phyloP scores from a whole-genome alignment of 2,888 invertebrate species.

The Adela reaumurella region DNA sequence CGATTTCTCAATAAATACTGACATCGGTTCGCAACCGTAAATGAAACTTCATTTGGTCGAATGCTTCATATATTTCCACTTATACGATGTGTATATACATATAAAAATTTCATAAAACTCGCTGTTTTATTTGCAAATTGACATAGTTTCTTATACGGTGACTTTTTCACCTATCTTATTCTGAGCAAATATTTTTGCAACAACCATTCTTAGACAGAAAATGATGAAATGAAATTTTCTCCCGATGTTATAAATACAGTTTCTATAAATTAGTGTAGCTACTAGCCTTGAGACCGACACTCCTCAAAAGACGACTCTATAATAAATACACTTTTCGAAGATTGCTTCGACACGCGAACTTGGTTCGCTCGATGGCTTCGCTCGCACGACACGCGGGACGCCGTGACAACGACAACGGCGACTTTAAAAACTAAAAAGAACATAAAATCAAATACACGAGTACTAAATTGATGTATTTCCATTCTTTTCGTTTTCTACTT shows the following conservation, averaged over 20 bases:
- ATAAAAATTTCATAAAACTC: background rate
- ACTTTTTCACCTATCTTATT: background rate
- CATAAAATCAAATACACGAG: too few species aligned
- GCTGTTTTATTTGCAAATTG: background rate
- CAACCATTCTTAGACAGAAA: background rate
- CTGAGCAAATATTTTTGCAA: background rate
- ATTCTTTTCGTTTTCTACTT: too few species aligned
- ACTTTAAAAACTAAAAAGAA: too few species aligned
- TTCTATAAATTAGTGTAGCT: background rate
- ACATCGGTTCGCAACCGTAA: background rate
- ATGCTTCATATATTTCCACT: background rate
- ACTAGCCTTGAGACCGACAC: background rate
- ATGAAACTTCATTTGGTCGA: background rate
- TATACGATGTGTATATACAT: background rate
- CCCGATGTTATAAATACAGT: background rate
- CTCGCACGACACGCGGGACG: too few species aligned
- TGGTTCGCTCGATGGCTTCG: constrained; percentile 14
- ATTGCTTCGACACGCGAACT: constrained; percentile 20
- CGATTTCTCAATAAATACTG: too few species aligned
- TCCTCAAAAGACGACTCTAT: background rate
- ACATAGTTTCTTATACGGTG: background rate
- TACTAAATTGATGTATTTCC: too few species aligned
- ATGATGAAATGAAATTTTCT: too few species aligned
- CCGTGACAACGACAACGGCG: too few species aligned
- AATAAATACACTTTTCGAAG: background rate